Evolutionary conservation across 2,113 vertebrate species (phyloP).

Genomic region (Circaetus cinerascens): DNA sequence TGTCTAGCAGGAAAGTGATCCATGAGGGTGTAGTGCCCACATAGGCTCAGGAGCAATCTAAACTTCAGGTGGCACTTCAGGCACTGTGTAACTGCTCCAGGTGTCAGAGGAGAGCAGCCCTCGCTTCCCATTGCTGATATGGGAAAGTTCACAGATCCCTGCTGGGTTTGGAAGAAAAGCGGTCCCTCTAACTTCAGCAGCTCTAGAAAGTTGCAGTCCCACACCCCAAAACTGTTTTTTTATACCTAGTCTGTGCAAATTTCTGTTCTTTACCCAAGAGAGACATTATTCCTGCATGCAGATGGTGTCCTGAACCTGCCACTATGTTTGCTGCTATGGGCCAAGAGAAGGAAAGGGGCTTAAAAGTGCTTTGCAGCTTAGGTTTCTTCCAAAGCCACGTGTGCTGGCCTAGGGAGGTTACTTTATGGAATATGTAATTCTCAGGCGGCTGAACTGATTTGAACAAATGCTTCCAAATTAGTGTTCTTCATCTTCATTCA

Average conservation of each 20-base stretch:
- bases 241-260: background rate
- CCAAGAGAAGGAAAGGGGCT: background rate
- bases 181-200: background rate
- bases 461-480: background rate
- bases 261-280: background rate
- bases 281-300: background rate
- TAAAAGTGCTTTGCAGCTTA: background rate
- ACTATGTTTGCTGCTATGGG: background rate
- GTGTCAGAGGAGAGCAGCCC: background rate
- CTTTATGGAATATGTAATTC: background rate
- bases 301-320: background rate
- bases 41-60: background rate
- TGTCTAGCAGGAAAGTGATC: background rate
- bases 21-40: background rate
- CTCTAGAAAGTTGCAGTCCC: background rate
- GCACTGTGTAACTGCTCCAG: background rate
- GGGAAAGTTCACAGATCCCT: background rate
- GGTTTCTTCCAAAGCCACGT: background rate
- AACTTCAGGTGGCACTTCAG: background rate
- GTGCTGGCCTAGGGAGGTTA: background rate
- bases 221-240: background rate
- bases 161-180: background rate
- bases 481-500: background rate
- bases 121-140: fast-evolving
- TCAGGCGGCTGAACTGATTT: background rate